These are phyloP conservation scores for Troides helena DNA, from an alignment of 2,888 invertebrate genomes.

Conservation along the genomic window DNA sequence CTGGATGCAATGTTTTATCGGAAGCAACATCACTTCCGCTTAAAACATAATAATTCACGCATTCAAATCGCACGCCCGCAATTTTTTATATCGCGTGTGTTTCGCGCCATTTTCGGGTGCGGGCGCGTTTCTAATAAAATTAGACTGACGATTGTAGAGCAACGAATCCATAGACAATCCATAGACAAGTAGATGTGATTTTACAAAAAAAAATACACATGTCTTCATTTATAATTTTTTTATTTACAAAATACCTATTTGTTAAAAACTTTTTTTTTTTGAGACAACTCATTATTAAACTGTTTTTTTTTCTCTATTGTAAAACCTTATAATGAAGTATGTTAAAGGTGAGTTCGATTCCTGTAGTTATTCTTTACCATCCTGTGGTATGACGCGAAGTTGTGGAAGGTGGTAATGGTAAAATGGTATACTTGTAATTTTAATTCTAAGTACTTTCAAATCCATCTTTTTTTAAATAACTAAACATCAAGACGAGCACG, in stretches of 20 bases:
- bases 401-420: too few species aligned
- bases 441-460: too few species aligned
- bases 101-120: constrained; percentile 79
- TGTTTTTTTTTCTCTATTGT: too few species aligned
- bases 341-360: too few species aligned
- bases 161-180: constrained; percentile 48
- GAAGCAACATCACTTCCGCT: constrained; percentile 73
- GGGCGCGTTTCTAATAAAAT: constrained; percentile 79
- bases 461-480: background rate
- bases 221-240: too few species aligned
- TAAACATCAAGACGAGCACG: background rate
- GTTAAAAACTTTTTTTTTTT: too few species aligned
- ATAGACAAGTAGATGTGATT: constrained; percentile 42
- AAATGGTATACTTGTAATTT: too few species aligned
- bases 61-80: constrained; percentile 76
- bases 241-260: background rate
- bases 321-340: too few species aligned
- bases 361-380: too few species aligned
- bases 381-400: too few species aligned
- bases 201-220: too few species aligned
- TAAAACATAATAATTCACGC: constrained; percentile 79
- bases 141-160: constrained; percentile 65
- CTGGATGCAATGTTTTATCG: constrained; percentile 43
- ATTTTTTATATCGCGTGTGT: constrained; percentile 81
- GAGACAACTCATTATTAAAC: too few species aligned